A percentile compares a stretch with the other conserved stretches of the same genome.
Evolutionary conservation across 2,888 invertebrate genomes (phyloP).

Genomic region (Baronia brevicornis): DNA sequence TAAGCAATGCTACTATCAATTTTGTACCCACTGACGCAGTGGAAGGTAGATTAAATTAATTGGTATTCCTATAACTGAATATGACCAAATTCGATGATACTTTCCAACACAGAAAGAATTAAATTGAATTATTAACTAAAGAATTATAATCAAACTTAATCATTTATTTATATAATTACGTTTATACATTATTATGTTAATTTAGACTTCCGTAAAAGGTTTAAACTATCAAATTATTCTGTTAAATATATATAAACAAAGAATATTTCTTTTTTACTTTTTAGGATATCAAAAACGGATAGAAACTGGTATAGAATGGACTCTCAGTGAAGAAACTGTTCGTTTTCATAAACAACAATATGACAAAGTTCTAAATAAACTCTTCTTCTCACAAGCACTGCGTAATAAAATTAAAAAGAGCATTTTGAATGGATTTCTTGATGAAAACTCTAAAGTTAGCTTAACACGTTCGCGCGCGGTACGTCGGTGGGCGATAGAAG

Average conservation of each 20-base stretch:
- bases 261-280: slow-evolving; percentile 4
- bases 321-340: slow-evolving; percentile 36
- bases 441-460: slow-evolving; percentile 37
- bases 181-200: no score
- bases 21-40: slow-evolving; percentile 42
- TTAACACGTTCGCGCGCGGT: no score
- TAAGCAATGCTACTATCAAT: slow-evolving; percentile 52
- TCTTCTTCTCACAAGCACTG: slow-evolving; percentile 44
- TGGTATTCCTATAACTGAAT: no score
- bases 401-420: slow-evolving; percentile 48
- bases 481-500: no score
- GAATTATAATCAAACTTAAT: background rate
- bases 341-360: slow-evolving; percentile 42
- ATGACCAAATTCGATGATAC: no score
- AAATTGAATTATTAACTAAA: no score
- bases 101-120: no score
- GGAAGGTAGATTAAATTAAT: slow-evolving; percentile 36
- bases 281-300: slow-evolving; percentile 56
- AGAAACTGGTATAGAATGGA: slow-evolving; percentile 53
- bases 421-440: slow-evolving; percentile 41
- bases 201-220: no score
- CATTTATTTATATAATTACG: no score
- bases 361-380: slow-evolving; percentile 26
- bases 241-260: no score
- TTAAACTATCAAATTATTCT: no score